phyloP scores from a whole-genome alignment of 2,888 invertebrate species.

The Embidobia sp. region DNA sequence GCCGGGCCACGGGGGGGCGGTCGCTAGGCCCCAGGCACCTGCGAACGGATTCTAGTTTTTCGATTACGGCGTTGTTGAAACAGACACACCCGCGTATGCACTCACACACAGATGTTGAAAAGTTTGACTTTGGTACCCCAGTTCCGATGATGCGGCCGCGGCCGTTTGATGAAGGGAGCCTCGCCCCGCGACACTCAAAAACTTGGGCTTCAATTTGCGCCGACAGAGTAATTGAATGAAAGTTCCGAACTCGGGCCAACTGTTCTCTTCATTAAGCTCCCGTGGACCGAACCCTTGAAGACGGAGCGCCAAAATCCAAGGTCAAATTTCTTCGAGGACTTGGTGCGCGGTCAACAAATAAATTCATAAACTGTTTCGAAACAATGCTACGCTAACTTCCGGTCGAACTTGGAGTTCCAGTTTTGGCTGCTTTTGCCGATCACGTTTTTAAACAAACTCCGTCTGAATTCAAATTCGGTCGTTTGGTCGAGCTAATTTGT shows the following conservation, averaged over 20 bases:
- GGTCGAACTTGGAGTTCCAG: no score
- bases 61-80: conserved; percentile 36
- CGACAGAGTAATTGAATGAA: neutral
- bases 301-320: conserved; percentile 31
- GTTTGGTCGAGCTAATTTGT: no score
- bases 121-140: conserved; percentile 57
- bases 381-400: no score
- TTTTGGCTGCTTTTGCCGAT: no score
- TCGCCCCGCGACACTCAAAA: neutral
- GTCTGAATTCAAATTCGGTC: no score
- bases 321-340: no score
- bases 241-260: neutral
- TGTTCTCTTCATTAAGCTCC: conserved; percentile 29
- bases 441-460: no score
- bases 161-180: conserved; percentile 28
- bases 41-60: conserved; percentile 19
- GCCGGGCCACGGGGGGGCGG: no score
- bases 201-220: neutral
- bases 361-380: no score
- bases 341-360: no score
- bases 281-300: conserved; percentile 14
- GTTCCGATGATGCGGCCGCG: conserved; percentile 27
- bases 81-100: conserved; percentile 62
- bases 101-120: conserved; percentile 66
- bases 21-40: no score